These are phyloP conservation scores for Apis cerana DNA, from an alignment of 1,140 invertebrate genomes.

Conservation along the genomic window DNA sequence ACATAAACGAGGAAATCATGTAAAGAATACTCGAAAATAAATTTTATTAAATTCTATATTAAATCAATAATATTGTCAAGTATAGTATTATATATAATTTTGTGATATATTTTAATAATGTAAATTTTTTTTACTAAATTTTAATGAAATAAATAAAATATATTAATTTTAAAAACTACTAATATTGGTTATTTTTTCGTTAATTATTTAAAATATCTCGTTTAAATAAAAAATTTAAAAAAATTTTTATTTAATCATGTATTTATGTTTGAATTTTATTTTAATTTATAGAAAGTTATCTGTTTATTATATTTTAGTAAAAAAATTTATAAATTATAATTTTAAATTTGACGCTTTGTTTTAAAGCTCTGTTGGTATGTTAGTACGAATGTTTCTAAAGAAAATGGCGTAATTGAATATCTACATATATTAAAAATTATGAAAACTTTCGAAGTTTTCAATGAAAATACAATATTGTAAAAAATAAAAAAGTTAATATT, in stretches of 20 bases:
- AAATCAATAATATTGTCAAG: not conserved
- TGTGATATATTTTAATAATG: no score
- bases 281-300: not conserved
- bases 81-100: not conserved
- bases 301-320: no score
- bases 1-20: constrained; percentile 23
- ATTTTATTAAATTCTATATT: not conserved
- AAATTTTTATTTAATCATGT: not conserved
- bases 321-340: not conserved
- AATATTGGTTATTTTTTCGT: not conserved
- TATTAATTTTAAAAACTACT: not conserved
- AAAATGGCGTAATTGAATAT: constrained; percentile 32
- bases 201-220: not conserved
- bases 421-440: constrained; percentile 36
- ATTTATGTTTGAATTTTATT: not conserved
- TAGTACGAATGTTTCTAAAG: constrained; percentile 6
- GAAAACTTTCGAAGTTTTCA: not conserved
- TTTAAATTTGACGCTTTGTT: constrained; percentile 12
- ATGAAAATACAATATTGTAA: not conserved
- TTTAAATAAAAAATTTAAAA: not conserved
- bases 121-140: no score
- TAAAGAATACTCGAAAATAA: constrained; percentile 33
- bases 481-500: not conserved
- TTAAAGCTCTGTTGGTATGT: not conserved
- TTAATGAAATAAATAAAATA: not conserved